These are phyloP conservation scores for Nymphalis io DNA, from an alignment of 1,140 invertebrate genomes.

Conservation along the genomic window DNA sequence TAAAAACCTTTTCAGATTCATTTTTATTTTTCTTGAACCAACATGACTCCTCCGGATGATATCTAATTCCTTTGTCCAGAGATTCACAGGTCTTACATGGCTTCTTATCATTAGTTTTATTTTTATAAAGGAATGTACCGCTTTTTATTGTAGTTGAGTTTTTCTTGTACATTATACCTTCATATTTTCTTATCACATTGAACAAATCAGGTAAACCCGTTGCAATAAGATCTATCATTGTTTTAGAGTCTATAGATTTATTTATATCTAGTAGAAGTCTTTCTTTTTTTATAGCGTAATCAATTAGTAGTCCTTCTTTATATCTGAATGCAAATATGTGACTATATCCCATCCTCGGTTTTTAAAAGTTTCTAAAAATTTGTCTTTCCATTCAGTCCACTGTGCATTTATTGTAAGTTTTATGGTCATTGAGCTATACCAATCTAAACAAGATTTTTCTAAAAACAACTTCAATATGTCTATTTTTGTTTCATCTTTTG, in stretches of 20 bases:
- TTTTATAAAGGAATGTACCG: background rate
- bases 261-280: conserved; percentile 24
- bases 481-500: conserved; percentile 9
- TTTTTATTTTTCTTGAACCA: conserved; percentile 30
- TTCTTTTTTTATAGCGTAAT: conserved; percentile 31
- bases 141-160: too few relatives aligned
- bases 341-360: conserved; percentile 18
- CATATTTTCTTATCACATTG: conserved; percentile 8
- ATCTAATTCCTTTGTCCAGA: conserved; percentile 23
- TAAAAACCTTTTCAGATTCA: conserved; percentile 28
- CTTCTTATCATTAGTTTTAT: conserved; percentile 1
- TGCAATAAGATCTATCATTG: conserved; percentile 18
- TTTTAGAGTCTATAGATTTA: conserved; percentile 24
- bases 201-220: conserved; percentile 20
- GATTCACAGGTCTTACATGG: conserved; percentile 28
- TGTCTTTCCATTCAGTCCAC: conserved; percentile 8
- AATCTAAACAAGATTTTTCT: conserved; percentile 11
- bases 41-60: conserved; percentile 19
- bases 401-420: conserved; percentile 19
- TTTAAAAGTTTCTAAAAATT: conserved; percentile 26
- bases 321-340: conserved; percentile 23
- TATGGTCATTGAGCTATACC: conserved; percentile 13
- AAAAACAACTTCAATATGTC: conserved; percentile 4
- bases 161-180: too few relatives aligned
- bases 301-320: conserved; percentile 19